phyloP scores from a whole-genome alignment of 1,140 invertebrate species.

The Lithobius niger region DNA sequence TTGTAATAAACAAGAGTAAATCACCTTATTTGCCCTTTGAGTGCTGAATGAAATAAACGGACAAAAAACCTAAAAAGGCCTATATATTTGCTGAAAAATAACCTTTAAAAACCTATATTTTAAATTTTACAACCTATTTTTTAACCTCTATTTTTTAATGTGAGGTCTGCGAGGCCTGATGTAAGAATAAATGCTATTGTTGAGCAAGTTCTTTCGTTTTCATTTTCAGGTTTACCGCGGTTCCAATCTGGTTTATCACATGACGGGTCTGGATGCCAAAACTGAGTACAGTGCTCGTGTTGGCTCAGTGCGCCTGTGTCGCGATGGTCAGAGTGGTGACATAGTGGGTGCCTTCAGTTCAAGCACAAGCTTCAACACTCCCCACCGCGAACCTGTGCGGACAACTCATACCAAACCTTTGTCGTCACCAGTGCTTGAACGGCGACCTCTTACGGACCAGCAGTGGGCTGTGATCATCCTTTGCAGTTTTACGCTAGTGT shows the following conservation, averaged over 20 bases:
- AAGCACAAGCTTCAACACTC: slow-evolving; percentile 36
- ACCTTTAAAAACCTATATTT: too few species aligned
- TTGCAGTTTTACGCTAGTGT: slow-evolving; percentile 43
- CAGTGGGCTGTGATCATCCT: slow-evolving; percentile 49
- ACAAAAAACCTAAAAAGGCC: too few species aligned
- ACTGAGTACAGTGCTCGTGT: slow-evolving; percentile 57
- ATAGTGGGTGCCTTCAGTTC: slow-evolving; percentile 50
- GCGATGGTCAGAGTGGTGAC: slow-evolving; percentile 31
- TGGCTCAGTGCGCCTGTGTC: slow-evolving; percentile 48
- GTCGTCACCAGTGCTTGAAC: slow-evolving; percentile 17
- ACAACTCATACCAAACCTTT: neutral
- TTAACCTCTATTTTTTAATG: too few species aligned
- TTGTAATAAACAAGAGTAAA: too few species aligned
- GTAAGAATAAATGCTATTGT: too few species aligned
- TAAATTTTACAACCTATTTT: too few species aligned
- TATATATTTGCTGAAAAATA: too few species aligned
- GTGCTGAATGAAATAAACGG: too few species aligned
- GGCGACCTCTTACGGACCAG: slow-evolving; percentile 43
- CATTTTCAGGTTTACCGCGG: slow-evolving; percentile 51
- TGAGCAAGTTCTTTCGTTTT: slow-evolving; percentile 13
- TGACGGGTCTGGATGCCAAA: slow-evolving; percentile 51
- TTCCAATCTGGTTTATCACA: slow-evolving; percentile 43
- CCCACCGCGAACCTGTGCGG: neutral
- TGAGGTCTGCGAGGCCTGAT: too few species aligned
- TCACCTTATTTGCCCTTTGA: too few species aligned